Evolutionary conservation across 2,888 invertebrate species (phyloP).

Genomic region (Polydrusus cervinus): DNA sequence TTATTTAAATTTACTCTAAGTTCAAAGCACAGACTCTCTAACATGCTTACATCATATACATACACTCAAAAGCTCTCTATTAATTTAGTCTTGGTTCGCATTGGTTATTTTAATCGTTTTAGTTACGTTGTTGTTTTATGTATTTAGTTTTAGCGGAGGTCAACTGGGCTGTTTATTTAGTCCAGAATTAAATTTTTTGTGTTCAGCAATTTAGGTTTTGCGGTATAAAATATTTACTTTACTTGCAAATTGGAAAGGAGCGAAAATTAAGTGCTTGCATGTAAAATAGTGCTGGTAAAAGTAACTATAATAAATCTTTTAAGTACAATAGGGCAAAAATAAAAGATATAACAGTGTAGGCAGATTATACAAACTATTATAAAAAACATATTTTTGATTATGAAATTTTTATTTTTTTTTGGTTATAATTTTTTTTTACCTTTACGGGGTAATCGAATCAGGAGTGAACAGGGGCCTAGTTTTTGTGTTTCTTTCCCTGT

Average conservation of each 20-base stretch:
- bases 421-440: too few relatives aligned
- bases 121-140: conserved; percentile 14
- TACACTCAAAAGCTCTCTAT: background rate
- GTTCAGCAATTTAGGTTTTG: background rate
- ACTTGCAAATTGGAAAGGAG: background rate
- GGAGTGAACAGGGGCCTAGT: too few relatives aligned
- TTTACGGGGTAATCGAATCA: too few relatives aligned
- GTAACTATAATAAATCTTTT: background rate
- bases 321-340: background rate
- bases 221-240: background rate
- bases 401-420: too few relatives aligned
- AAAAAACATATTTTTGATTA: too few relatives aligned
- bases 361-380: too few relatives aligned
- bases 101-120: conserved; percentile 3
- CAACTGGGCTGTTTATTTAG: background rate
- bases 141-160: conserved; percentile 11
- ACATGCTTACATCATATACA: too few relatives aligned
- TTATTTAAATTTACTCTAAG: too few relatives aligned
- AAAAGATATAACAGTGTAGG: background rate
- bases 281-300: conserved; percentile 5
- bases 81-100: background rate
- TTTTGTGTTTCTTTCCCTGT: too few relatives aligned
- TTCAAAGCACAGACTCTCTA: background rate
- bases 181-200: conserved; percentile 6
- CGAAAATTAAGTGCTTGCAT: background rate